These are phyloP conservation scores for Crossocerus cetratus DNA, from an alignment of 2,888 invertebrate genomes.

Conservation along the genomic window DNA sequence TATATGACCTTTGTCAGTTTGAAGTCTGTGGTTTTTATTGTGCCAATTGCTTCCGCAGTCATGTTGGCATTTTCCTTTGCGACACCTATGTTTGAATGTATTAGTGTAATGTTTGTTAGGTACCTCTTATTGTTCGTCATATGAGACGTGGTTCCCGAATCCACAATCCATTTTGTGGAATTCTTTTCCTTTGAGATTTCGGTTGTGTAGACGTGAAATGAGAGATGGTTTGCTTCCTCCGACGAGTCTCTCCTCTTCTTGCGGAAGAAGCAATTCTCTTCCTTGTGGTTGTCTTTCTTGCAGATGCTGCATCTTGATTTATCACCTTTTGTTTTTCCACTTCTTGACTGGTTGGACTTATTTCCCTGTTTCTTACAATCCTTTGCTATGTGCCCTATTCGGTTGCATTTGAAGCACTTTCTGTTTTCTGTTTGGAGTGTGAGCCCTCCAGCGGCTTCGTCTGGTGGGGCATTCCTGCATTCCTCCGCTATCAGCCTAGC, in stretches of 20 bases:
- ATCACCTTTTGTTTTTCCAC: not conserved
- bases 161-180: not conserved
- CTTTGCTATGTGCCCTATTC: slow-evolving; percentile 1
- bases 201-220: too few species aligned
- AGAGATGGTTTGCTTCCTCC: too few species aligned
- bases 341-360: not conserved
- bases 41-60: slow-evolving; percentile 3
- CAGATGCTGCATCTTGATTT: slow-evolving; percentile 9
- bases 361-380: too few species aligned
- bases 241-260: not conserved
- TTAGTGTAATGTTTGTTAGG: not conserved
- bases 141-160: not conserved
- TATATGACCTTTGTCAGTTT: slow-evolving; percentile 4
- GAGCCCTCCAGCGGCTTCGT: not conserved
- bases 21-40: not conserved
- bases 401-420: slow-evolving; percentile 14
- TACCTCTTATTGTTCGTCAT: not conserved
- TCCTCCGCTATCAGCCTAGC: slow-evolving; percentile 9
- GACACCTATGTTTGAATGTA: not conserved
- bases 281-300: slow-evolving; percentile 14
- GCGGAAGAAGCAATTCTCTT: slow-evolving; percentile 10
- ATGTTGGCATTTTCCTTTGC: slow-evolving; percentile 6
- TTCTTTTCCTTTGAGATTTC: not conserved
- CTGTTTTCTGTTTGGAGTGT: too few species aligned
- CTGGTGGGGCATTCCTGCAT: not conserved